Percentiles rank a stretch among this genome's conserved stretches.
phyloP scores from a whole-genome alignment of 2,113 vertebrate genomes.

The Corythoichthys intestinalis region DNA sequence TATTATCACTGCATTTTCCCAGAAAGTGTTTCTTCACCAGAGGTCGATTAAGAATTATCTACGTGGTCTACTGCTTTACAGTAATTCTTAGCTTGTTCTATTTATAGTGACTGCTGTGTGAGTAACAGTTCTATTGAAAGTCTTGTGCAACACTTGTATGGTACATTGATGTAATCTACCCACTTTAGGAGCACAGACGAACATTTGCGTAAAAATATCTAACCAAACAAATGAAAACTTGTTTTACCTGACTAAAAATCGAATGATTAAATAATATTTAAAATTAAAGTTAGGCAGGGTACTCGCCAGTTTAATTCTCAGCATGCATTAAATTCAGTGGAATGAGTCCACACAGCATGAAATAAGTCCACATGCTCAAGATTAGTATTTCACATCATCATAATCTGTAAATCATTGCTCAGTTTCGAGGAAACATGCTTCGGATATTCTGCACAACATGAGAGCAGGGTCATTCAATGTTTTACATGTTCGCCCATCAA shows the following conservation, averaged over 20 bases:
- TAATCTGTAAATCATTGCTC: conserved; percentile 24
- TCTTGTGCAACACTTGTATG: conserved; percentile 6
- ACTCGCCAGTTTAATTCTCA: not conserved
- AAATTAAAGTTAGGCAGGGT: not conserved
- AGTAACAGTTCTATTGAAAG: conserved; percentile 13
- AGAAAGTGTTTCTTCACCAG: not conserved
- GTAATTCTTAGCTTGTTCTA: not conserved
- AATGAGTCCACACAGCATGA: not conserved
- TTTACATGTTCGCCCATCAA: too few relatives aligned
- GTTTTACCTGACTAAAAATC: not conserved
- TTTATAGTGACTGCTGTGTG: conserved; percentile 7
- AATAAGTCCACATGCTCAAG: not conserved
- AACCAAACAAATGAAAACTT: not conserved
- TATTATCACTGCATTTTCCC: conserved; percentile 3
- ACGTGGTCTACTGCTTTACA: not conserved
- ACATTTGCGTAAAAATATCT: conserved; percentile 12
- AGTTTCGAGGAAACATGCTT: conserved; percentile 22
- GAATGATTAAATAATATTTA: not conserved
- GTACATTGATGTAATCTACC: conserved; percentile 3
- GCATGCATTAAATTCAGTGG: not conserved
- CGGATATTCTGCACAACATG: conserved; percentile 2
- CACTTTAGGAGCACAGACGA: not conserved
- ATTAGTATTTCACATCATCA: conserved; percentile 1
- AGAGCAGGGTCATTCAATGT: too few relatives aligned
- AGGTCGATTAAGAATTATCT: conserved; percentile 7